These are phyloP conservation scores for Malthinus seriepunctatus DNA, from an alignment of 2,888 invertebrate genomes.

Conservation along the genomic window DNA sequence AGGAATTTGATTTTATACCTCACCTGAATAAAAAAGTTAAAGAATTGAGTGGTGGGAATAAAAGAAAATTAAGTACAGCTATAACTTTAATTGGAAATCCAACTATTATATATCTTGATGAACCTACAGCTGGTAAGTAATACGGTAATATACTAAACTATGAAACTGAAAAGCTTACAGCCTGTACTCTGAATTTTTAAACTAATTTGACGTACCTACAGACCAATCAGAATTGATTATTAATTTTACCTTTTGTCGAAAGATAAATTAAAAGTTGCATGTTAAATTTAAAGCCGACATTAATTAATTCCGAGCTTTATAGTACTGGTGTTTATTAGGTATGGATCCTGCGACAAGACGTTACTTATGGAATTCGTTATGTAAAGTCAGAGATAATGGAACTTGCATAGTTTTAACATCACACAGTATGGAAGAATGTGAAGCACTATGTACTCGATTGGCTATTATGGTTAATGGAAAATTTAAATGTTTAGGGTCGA, in stretches of 20 bases:
- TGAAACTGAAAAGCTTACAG: no score
- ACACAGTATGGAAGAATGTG: conserved; percentile 88
- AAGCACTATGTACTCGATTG: conserved; percentile 78
- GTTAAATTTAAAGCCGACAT: no score
- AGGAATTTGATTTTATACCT: conserved; percentile 52
- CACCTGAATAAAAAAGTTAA: conserved; percentile 56
- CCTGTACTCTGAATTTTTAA: not conserved
- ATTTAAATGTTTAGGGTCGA: conserved; percentile 78
- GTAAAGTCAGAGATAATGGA: conserved; percentile 69
- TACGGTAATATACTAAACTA: not conserved
- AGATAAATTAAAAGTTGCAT: not conserved
- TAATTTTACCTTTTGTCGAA: not conserved
- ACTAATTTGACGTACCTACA: not conserved
- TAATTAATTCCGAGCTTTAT: not conserved
- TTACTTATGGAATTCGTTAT: conserved; percentile 77
- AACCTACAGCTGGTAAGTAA: conserved; percentile 59
- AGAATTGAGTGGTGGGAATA: conserved; percentile 60
- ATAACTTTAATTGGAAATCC: conserved; percentile 61
- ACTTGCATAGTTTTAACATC: conserved; percentile 81
- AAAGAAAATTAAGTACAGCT: conserved; percentile 60
- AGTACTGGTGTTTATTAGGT: conserved; percentile 56
- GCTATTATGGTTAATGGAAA: conserved; percentile 87
- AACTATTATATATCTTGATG: conserved; percentile 58
- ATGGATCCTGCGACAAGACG: conserved; percentile 82
- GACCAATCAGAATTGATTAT: no score